Evolutionary conservation across 2,113 vertebrate species (phyloP), one percentile per base, ranked within the genome.

Genomic region (Carassius carassius): DNA sequence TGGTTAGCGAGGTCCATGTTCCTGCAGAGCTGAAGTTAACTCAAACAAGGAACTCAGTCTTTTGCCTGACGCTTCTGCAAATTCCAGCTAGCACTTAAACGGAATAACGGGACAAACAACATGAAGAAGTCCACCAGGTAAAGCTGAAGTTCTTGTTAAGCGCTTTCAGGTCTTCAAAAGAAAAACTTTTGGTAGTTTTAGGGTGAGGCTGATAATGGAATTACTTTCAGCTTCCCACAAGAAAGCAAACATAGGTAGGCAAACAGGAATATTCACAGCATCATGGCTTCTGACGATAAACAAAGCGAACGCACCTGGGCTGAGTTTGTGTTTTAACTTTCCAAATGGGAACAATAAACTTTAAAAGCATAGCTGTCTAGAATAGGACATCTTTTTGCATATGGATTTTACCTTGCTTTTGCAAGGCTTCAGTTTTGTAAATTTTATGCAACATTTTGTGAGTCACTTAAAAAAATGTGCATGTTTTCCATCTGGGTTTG

Each of bases 121-220:
- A 95, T 95, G 94, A 94, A 94, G 91, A 93, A 37, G 85, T 93
- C 94, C 0, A 23, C 84, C 87, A 94, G 94, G 94, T 95, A 95
- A 94, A n/a, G 3, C 0, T 5, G 14, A 16, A 8, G 3, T 73
- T 80, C 82, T 87, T 56, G 63, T 58, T 83, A 17, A 47, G 16
- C 2, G 25, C 56, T 67, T 79, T 79, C 10, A 13, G 81, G 75
- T 13, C 8, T 79, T 41, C 72, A 11, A 78, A 77, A 78, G 23
- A 3, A 56, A 32, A 56, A 49, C 5, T 80, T 81, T 78, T 84
- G 17, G 41, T 65, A 60, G 74, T 37, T 79, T 67, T 25, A 47
- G 4, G 75, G 19, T 62, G 14, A 25, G 41, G 41, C 23, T 79
- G 63, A 41, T 12, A 13, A 81, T 32, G 7, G 8, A 67, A 19